Evolutionary conservation across 1,140 invertebrate genomes (phyloP), one percentile per base, ranked within the genome.

Genomic region (Drosophila auraria): DNA sequence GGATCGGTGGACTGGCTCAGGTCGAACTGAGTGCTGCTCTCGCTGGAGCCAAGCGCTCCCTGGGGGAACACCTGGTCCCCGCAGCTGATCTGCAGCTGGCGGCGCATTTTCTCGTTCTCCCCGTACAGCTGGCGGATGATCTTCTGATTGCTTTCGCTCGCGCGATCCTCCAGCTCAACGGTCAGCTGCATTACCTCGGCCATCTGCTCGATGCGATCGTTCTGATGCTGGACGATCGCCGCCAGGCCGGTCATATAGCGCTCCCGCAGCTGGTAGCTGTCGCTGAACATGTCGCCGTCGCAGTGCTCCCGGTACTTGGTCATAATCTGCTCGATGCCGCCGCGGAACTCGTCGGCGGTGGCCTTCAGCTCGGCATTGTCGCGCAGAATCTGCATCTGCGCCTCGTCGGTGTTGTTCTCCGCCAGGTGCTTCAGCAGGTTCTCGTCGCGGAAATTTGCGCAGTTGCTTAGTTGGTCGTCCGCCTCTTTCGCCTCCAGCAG

Each of bases 331-430:
- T 68, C 42, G 1, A 90, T 50, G 17, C 82, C 75, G 2, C 9
- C 9, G 8, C 71, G 51, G 11, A 62, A 90, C 47, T 86, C 82
- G 0, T 77, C 71, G 44, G 65, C 63, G 8, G 74, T 77, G 14
- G 25, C 54, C 51, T 86, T 90, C 0, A 89, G 75, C 2, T 90
- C 82, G 2, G 47, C 14, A 6, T 89, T 90, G n/a, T 79, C 79
- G 14, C 82, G 81, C 61, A 87, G 45, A 54, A 71, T 7, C 9
- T 68, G 42, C 44, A 89, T 44, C n/a, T 74, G 77, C 4, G 65
- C 62, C 8, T 75, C 61, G 27, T 84, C 78, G 14, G 47, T 47
- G 36, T 54, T 69, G 12, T 75, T 36, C 20, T 81, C 64, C 2
- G 80, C 49, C 40, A 87, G 62, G 25, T 89, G 68, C 49, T 78